Evolutionary conservation across 2,888 invertebrate genomes (phyloP), one percentile per base, ranked within the genome.

Genomic region (Pristionchus fissidentatus): DNA sequence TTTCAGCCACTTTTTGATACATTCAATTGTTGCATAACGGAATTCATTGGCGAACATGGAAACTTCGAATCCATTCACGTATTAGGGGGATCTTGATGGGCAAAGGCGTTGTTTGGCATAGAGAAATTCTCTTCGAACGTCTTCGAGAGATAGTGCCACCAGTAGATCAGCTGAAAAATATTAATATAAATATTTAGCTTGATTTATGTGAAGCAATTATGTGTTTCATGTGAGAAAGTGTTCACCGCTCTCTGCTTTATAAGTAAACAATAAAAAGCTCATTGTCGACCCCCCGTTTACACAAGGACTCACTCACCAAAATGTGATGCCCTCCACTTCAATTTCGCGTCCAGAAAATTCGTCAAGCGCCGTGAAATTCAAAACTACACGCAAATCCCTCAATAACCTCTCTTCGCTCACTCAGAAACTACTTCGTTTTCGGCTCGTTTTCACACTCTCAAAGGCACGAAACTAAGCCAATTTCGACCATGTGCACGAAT

Each of bases 91-190:
- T 32, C 15, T 35, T 32, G 22, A 35, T 8, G 62, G 62, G n/a
- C n/a, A n/a, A 62, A 62, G 13, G 62, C 62, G n/a, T 62, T 22
- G 32, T 13, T 35, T 35, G 62, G 62, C 62, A 62, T 62, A 35
- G 62, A 19, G 62, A 62, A 62, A 22, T 62, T 62, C 35, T 62
- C 62, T n/a, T 90, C 90, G 84, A 90, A 90, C 0, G 89, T 88
- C 80, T 88, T 88, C 32, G 88, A 89, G 75, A 90, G 85, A 83
- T 91, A 91, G 85, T 90, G 87, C 89, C 90, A 91, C 91, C 91
- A 98, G 93, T 98, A 98, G 89, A 96, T 95, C 60, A 91, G 87
- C 91, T 91, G 85, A 86, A 91, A 88, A 32, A 7, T 3, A 52
- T n/a, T n/a, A n/a, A n/a, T n/a, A n/a, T n/a, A n/a, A n/a, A n/a